These are phyloP conservation scores for Emydura subglobosa DNA, from an alignment of 2,113 vertebrate species.

Conservation along the genomic window DNA sequence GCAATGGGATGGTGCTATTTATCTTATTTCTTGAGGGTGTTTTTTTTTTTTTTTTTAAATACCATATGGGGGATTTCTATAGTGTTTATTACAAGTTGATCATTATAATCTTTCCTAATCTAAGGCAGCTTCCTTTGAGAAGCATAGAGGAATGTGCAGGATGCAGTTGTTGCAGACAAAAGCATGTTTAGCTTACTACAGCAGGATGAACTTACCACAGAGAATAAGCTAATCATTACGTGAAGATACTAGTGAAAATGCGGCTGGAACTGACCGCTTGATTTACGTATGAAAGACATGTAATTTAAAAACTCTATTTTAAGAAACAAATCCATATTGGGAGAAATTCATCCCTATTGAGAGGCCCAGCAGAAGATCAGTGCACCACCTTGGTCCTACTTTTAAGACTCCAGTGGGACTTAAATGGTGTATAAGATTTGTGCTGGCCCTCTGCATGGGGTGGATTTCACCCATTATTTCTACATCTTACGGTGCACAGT, in stretches of 20 bases:
- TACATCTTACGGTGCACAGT: neutral
- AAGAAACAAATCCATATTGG: neutral
- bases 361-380: neutral
- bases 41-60: neutral
- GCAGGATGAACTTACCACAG: conserved; percentile 30
- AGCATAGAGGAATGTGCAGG: neutral
- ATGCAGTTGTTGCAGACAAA: neutral
- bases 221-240: conserved; percentile 65
- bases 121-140: conserved; percentile 42
- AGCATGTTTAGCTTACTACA: conserved; percentile 23
- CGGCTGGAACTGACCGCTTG: conserved; percentile 35
- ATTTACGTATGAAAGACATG: conserved; percentile 38
- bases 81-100: conserved; percentile 13
- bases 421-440: neutral
- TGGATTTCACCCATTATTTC: neutral
- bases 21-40: conserved; percentile 46
- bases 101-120: conserved; percentile 47
- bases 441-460: neutral
- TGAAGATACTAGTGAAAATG: conserved; percentile 30
- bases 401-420: neutral
- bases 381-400: neutral
- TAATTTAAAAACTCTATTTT: conserved; percentile 36
- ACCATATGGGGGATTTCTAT: neutral
- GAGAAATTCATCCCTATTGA: neutral
- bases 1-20: conserved; percentile 15